These are phyloP conservation scores for Callyntrura sp. DNA, from an alignment of 2,888 invertebrate genomes.

Conservation along the genomic window DNA sequence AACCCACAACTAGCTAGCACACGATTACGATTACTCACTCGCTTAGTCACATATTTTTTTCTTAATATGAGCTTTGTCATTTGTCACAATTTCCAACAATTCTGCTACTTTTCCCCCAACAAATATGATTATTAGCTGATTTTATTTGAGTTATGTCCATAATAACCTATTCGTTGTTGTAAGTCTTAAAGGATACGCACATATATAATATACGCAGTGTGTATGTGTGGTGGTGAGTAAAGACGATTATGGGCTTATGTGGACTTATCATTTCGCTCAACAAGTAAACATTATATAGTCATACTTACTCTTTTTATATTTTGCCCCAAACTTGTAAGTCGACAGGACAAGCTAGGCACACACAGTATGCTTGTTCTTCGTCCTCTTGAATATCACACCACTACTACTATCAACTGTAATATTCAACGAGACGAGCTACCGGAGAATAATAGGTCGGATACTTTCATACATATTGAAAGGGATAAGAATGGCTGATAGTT, in stretches of 20 bases:
- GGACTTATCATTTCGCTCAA: slow-evolving; percentile 58
- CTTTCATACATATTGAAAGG: slow-evolving; percentile 1
- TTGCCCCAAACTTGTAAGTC: slow-evolving; percentile 47
- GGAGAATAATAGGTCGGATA: neutral
- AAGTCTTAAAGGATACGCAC: slow-evolving; percentile 37
- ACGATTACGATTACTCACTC: slow-evolving; percentile 47
- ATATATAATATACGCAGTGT: slow-evolving; percentile 21
- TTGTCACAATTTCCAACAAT: slow-evolving; percentile 59
- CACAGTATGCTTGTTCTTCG: slow-evolving; percentile 4
- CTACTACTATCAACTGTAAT: no score
- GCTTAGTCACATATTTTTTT: slow-evolving; percentile 41
- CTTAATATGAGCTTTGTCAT: slow-evolving; percentile 17
- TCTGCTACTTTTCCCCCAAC: slow-evolving; percentile 24
- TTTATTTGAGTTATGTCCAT: slow-evolving; percentile 67
- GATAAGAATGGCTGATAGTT: neutral
- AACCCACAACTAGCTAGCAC: slow-evolving; percentile 10
- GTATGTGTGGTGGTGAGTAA: slow-evolving; percentile 52
- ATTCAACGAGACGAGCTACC: neutral
- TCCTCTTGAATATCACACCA: neutral
- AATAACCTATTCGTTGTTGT: slow-evolving; percentile 57
- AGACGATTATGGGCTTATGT: slow-evolving; percentile 70
- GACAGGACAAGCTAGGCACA: slow-evolving; percentile 37
- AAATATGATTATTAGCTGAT: slow-evolving; percentile 71
- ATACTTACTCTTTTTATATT: slow-evolving; percentile 41
- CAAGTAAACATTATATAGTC: slow-evolving; percentile 55